phyloP scores from a whole-genome alignment of 2,797 vertebrate species.

The Leuciscus waleckii region DNA sequence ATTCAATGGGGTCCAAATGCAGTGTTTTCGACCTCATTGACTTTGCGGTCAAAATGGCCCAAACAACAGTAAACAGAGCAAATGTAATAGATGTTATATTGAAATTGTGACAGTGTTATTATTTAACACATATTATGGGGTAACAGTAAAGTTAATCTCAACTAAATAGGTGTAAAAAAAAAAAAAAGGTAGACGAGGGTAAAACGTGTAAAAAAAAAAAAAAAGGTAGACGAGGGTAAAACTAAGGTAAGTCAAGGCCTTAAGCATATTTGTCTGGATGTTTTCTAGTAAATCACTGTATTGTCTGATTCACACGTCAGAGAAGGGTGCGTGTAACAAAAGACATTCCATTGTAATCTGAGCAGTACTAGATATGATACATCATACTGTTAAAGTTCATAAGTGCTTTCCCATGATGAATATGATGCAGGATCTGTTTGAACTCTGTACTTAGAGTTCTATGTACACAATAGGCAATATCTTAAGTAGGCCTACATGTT shows the following conservation, averaged over 20 bases:
- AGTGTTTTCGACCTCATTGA: too few species aligned
- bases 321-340: not conserved
- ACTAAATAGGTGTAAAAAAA: not conserved
- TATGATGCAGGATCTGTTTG: not conserved
- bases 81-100: not conserved
- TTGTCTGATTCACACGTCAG: not conserved
- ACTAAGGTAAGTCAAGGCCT: not conserved
- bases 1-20: too few species aligned
- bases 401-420: not conserved
- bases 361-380: not conserved
- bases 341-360: not conserved
- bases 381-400: not conserved
- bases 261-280: not conserved
- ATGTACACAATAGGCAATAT: too few species aligned
- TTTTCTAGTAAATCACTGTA: not conserved
- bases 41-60: not conserved
- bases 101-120: not conserved
- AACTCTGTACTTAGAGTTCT: not conserved
- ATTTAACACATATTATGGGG: too few species aligned
- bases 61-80: not conserved
- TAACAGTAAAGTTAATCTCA: not conserved
- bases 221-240: not conserved
- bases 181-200: too few species aligned
- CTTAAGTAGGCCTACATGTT: not conserved
- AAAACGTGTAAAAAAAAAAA: not conserved